These are phyloP conservation scores for Bedellia somnulentella DNA, from an alignment of 2,888 invertebrate genomes.

Conservation along the genomic window DNA sequence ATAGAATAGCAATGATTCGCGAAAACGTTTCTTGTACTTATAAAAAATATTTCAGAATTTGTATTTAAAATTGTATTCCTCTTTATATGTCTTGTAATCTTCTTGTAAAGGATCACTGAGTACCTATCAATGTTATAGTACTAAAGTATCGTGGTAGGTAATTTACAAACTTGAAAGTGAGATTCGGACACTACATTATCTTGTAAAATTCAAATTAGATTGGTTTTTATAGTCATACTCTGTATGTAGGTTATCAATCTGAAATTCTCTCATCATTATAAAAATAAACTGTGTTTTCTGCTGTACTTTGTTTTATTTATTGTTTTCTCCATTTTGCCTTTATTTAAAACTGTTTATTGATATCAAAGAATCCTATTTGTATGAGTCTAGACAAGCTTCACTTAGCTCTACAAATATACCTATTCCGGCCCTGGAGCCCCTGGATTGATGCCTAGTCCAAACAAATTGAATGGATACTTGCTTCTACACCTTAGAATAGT, in stretches of 20 bases:
- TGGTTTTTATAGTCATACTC: conserved; percentile 59
- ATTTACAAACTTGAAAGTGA: conserved; percentile 35
- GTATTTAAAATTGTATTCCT: conserved; percentile 40
- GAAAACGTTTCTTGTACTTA: conserved; percentile 32
- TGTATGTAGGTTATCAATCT: conserved; percentile 62
- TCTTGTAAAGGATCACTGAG: conserved; percentile 47
- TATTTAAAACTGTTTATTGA: too few relatives aligned
- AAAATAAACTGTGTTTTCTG: conserved; percentile 64
- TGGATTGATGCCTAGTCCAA: too few relatives aligned
- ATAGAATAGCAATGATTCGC: conserved; percentile 43
- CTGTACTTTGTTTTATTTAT: conserved; percentile 23
- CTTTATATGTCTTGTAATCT: conserved; percentile 42
- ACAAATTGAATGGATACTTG: too few relatives aligned
- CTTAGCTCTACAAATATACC: too few relatives aligned
- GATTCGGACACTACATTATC: conserved; percentile 26
- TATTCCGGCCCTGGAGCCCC: too few relatives aligned
- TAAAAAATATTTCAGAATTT: conserved; percentile 39
- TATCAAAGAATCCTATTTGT: too few relatives aligned
- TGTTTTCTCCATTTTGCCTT: too few relatives aligned
- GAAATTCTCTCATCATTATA: conserved; percentile 64
- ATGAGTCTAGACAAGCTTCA: too few relatives aligned
- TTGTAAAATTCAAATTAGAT: conserved; percentile 55
- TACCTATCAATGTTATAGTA: conserved; percentile 25
- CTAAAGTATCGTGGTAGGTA: conserved; percentile 23
- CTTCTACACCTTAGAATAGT: background rate